Evolutionary conservation across 1,140 invertebrate genomes (phyloP).

Genomic region (Daktulosphaira vitifoliae): DNA sequence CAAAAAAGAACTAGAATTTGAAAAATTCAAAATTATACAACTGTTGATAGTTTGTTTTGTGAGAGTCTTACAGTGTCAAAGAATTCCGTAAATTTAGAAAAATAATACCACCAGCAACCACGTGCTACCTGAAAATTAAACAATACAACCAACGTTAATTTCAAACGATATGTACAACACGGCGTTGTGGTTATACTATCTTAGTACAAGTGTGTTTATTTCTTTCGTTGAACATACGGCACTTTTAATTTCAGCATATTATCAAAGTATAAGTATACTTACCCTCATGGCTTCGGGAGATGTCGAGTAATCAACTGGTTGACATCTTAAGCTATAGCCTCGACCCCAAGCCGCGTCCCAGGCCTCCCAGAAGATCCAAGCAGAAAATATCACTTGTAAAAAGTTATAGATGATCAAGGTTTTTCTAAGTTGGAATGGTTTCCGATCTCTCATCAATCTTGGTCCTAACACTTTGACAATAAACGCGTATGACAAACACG

Average conservation of each 20-base stretch:
- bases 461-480: constrained; percentile 70
- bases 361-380: constrained; percentile 72
- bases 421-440: constrained; percentile 69
- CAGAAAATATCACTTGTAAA: constrained; percentile 71
- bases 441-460: constrained; percentile 74
- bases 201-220: not conserved
- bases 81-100: constrained; percentile 93
- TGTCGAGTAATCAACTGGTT: constrained; percentile 75
- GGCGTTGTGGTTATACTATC: not conserved
- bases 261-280: constrained; percentile 48
- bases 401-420: constrained; percentile 76
- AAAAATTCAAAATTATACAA: constrained; percentile 10
- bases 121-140: constrained; percentile 65
- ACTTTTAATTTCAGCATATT: not conserved
- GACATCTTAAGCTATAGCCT: constrained; percentile 75
- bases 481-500: constrained; percentile 67
- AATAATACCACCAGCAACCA: constrained; percentile 94
- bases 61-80: constrained; percentile 92
- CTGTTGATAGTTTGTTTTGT: not conserved
- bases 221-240: not conserved
- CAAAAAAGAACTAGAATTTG: constrained; percentile 61
- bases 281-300: constrained; percentile 68
- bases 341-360: constrained; percentile 66
- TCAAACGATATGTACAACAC: not conserved
- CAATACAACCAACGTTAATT: too few relatives aligned